Base-by-base conservation (phyloP, 1,140 invertebrate species). In the Trachymyrmex septentrionalis region DNA sequence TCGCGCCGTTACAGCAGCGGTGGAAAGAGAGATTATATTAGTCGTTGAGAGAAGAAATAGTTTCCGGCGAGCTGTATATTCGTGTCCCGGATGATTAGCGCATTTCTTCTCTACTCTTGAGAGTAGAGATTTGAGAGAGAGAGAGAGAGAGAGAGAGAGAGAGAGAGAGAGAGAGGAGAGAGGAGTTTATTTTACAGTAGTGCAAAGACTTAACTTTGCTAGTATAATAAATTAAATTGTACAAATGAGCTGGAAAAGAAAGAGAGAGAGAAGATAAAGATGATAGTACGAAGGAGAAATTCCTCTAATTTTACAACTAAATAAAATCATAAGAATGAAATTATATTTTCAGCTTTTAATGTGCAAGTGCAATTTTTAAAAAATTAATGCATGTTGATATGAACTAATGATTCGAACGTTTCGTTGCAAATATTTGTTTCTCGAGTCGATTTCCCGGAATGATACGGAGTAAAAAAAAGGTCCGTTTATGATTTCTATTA, bases 31-130 rank as follows among this genome's bases (percentile, higher is more conserved):
- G 72, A 85, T 63, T 57, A 76, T 75, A 50, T 30, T 48, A 38
- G 71, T 50, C 69, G 19, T 12, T 6, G 38, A 50, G 30, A 38
- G 38, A 57, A 78, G 61, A 38, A 57, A n/a, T 55, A 81, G 53
- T 81, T 81, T 57, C n/a, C 7, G 77, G 30, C 64, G 34, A 2
- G n/a, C 27, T 59, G 66, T 30, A 34, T 27, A 34, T 59, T 72
- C 67, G 34, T 24, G 80, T 82, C 67, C 6, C 67, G 67, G 53
- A 48, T 82, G 69, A 82, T 82, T 55, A 59, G 24, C 53, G 38
- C 57, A 73, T 82, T 73, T 48, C 53, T 81, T 72, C n/a, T 12
- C 24, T 5, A 1, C 53, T 59, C 19, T 10, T 5, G 30, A 34
- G 30, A 34, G 30, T 34, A 34, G 30, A 34, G 10, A 14, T 19